Base-by-base conservation (phyloP, 1,140 invertebrate genomes). In the Hycleus phaleratus region DNA sequence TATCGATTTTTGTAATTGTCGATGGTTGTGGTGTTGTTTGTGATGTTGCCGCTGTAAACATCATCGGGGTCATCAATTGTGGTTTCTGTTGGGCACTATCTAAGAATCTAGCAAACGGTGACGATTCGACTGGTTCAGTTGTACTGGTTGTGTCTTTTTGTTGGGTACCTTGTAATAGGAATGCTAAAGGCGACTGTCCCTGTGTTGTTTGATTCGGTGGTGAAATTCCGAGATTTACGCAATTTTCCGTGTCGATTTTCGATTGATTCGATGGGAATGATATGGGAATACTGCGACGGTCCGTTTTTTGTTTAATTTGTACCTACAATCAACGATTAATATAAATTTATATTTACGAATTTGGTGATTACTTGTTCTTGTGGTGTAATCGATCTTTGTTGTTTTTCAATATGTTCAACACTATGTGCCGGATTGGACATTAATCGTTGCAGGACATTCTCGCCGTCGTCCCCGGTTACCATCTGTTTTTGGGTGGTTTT, bases 381-480 rank as follows among this genome's bases (percentile, higher is more conserved):
- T 10, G 82, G 86, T 8, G 83, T 88, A 51, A 81, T 81, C 39
- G 85, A 85, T 47, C 87, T 78, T 65, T 92, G 90, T 63, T 91
- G 88, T 60, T 91, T 90, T 66, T 94, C 91, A 66, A 94, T 90
- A 71, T 93, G 88, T 67, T 93, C 90, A 7, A 94, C 83, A 47
- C 82, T 85, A 68, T 90, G 87, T 25, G 86, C 85, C 3, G 87
- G 86, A 70, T 89, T 85, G 32, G 86, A 88, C 83, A 90, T 88
- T 32, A 91, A 74, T 54, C 84, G 79, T 59, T 86, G 85, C 1
- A 89, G 72, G 3, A 83, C 67, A 50, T 72, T 68, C 54, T 70
- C 68, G 7, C 77, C 74, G 8, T 61, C 62, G 39, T 59, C 49
- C 7, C 63, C 63, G 0, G 78, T 75, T n/a, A 77, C 76, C 9